These are phyloP conservation scores for Elanus axillaris DNA, from an alignment of 2,113 vertebrate genomes.

Conservation along the genomic window DNA sequence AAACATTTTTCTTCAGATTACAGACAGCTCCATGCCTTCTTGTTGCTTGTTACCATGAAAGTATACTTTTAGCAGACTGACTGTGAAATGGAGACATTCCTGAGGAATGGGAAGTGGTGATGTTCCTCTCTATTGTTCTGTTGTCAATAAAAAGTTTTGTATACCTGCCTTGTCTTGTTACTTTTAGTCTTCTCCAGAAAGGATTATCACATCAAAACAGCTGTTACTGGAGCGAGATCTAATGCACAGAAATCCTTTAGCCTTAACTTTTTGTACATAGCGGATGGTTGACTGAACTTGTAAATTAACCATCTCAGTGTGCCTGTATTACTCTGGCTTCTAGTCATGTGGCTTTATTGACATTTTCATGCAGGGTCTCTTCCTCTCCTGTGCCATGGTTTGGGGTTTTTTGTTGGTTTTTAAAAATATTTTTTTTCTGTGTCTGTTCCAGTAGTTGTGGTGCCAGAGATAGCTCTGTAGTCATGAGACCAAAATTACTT, in stretches of 20 bases:
- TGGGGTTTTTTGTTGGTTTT: background rate
- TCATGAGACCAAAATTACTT: background rate
- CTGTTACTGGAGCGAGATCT: background rate
- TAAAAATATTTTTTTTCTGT: background rate
- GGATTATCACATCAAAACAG: background rate
- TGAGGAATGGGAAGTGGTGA: conserved; percentile 74
- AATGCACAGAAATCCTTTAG: background rate
- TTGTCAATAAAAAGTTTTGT: conserved; percentile 80
- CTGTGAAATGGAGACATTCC: conserved; percentile 74
- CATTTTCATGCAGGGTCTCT: background rate
- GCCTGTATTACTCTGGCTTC: background rate
- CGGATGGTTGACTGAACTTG: background rate
- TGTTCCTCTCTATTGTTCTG: conserved; percentile 74
- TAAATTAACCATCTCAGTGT: background rate
- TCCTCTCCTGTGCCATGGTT: background rate
- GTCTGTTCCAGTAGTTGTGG: background rate
- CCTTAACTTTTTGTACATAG: background rate
- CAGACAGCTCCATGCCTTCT: background rate
- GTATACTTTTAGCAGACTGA: conserved; percentile 50
- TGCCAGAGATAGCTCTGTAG: background rate
- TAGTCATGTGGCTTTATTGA: background rate
- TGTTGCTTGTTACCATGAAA: conserved; percentile 23
- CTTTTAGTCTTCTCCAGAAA: background rate
- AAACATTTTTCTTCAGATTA: background rate
- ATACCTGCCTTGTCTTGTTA: conserved; percentile 65